phyloP scores from a whole-genome alignment of 2,113 vertebrate species.

The Xenopus tropicalis region UCB_Xtro_10.0 CM004444.2:22329001-22329500 shows the following conservation, averaged over 20 bases:
- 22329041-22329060: conserved; percentile 44
- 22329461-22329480: too few species aligned
- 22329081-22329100: conserved; percentile 17
- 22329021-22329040: conserved; percentile 27
- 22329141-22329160: conserved; percentile 45
- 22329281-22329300: conserved; percentile 3
- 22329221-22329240: conserved; percentile 27
- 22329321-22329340: too few species aligned
- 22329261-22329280: conserved; percentile 15
- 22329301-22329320: too few species aligned
- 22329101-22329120: conserved; percentile 43
- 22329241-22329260: conserved; percentile 41
- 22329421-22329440: too few species aligned
- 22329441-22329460: too few species aligned
- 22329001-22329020: conserved; percentile 27
- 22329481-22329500: too few species aligned
- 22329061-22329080: conserved; percentile 36
- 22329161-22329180: conserved; percentile 26
- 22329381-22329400: too few species aligned
- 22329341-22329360: too few species aligned
- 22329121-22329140: conserved; percentile 43
- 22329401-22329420: too few species aligned
- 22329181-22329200: conserved; percentile 42
- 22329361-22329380: too few species aligned
- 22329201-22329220: conserved; percentile 44